These are phyloP conservation scores for Equus przewalskii DNA, from an alignment of 2,113 vertebrate species.

Conservation along the genomic window DNA sequence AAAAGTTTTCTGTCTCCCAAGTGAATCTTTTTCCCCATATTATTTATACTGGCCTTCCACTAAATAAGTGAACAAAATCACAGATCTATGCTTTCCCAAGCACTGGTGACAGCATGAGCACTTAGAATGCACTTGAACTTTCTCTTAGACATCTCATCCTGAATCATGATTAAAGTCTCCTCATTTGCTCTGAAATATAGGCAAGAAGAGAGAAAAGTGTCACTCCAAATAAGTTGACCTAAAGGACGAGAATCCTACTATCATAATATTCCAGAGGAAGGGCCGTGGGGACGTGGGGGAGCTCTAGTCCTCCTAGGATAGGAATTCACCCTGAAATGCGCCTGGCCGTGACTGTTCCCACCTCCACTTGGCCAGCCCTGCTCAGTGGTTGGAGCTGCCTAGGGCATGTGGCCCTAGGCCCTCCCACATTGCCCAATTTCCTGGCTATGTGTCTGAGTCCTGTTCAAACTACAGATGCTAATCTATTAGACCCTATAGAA, in stretches of 20 bases:
- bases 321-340: neutral
- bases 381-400: neutral
- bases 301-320: neutral
- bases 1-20: neutral
- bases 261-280: neutral
- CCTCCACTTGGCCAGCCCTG: neutral
- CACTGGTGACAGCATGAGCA: neutral
- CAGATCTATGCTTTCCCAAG: neutral
- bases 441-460: neutral
- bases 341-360: neutral
- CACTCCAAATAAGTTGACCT: neutral
- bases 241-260: neutral
- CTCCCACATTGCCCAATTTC: fast-evolving
- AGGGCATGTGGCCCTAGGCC: fast-evolving
- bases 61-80: neutral
- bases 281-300: fast-evolving
- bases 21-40: neutral
- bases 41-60: neutral
- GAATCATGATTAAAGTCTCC: neutral
- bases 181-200: neutral
- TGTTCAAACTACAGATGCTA: neutral
- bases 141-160: neutral
- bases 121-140: neutral
- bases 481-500: neutral
- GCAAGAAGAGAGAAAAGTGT: neutral